A percentile compares a stretch with the other conserved stretches of the same genome.
Conservation (phyloP, 2,888 invertebrate genomes). For the Pristionchus arcanus region DNA sequence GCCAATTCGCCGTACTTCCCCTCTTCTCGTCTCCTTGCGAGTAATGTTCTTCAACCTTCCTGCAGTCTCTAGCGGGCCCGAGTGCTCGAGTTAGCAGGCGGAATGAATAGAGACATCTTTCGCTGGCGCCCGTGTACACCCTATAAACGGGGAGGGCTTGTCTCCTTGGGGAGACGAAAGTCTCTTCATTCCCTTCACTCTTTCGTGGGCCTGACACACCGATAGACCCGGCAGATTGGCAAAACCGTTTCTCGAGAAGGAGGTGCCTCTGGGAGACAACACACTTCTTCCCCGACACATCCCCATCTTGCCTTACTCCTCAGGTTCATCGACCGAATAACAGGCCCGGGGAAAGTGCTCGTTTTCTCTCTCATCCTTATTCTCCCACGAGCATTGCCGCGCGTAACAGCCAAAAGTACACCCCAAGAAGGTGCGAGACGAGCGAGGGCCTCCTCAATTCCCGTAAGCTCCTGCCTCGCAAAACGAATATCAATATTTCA, state of each 20-base stretch:
- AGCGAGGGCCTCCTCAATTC: neutral
- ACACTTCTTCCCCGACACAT: neutral
- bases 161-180: slow-evolving; percentile 1
- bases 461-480: neutral
- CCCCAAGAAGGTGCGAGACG: neutral
- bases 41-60: neutral
- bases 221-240: neutral
- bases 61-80: neutral
- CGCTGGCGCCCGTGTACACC: neutral
- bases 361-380: neutral
- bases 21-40: neutral
- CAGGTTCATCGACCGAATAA: slow-evolving; percentile 24
- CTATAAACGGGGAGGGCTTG: slow-evolving; percentile 14
- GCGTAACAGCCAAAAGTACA: slow-evolving; percentile 4
- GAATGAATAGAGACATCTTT: neutral
- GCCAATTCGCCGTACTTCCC: slow-evolving; percentile 42
- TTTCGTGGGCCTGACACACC: neutral
- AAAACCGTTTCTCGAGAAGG: neutral
- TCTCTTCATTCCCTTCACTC: neutral
- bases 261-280: neutral
- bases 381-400: neutral
- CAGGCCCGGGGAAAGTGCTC: neutral
- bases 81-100: neutral
- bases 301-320: neutral
- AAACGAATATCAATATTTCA: slow-evolving; percentile 12